These are phyloP conservation scores for Grus americana DNA, from an alignment of 2,113 vertebrate genomes.

Conservation along the genomic window DNA sequence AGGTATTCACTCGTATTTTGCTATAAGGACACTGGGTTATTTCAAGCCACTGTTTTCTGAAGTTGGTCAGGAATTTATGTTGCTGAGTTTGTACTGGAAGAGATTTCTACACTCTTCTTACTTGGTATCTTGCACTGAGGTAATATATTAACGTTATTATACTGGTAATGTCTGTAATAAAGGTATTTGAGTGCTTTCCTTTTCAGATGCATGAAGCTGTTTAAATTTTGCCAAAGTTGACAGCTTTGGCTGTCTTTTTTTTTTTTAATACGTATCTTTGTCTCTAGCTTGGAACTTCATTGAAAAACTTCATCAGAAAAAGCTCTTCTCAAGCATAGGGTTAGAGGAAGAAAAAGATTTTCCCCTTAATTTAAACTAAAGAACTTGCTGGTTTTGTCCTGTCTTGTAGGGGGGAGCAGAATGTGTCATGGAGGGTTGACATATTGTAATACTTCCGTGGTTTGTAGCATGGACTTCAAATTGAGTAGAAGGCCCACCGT, in stretches of 20 bases:
- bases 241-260: not conserved
- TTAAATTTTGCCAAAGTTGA: not conserved
- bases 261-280: not conserved
- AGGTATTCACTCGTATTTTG: not conserved
- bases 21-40: not conserved
- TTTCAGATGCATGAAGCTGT: not conserved
- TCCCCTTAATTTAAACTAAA: not conserved
- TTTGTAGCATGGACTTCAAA: not conserved
- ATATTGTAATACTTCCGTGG: not conserved
- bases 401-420: fast-evolving
- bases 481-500: not conserved
- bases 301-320: not conserved
- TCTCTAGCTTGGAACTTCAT: not conserved
- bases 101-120: not conserved
- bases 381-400: not conserved
- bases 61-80: not conserved
- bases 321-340: not conserved
- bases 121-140: not conserved
- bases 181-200: not conserved
- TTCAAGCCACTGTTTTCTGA: not conserved
- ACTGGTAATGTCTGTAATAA: not conserved
- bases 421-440: not conserved
- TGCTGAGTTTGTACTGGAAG: not conserved
- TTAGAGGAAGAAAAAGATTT: not conserved
- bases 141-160: not conserved